phyloP scores from a whole-genome alignment of 2,888 invertebrate species.

The Mycogona germanica region DNA sequence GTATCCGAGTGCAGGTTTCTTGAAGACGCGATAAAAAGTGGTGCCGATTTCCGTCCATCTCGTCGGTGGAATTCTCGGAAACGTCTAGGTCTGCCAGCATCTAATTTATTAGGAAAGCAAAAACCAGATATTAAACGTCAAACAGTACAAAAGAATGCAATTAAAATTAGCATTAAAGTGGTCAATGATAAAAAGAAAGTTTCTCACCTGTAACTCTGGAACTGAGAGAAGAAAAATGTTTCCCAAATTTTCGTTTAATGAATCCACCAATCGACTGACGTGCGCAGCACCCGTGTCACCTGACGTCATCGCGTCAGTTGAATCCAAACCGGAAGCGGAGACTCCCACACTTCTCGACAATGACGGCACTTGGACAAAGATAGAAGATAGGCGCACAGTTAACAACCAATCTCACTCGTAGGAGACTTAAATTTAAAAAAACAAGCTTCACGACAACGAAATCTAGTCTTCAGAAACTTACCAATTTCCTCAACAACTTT shows the following conservation, averaged over 20 bases:
- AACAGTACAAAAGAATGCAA: background rate
- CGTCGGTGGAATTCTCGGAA: background rate
- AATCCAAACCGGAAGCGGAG: too few relatives aligned
- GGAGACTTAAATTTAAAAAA: too few relatives aligned
- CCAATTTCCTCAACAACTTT: too few relatives aligned
- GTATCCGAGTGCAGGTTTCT: constrained; percentile 6
- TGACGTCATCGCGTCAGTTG: too few relatives aligned
- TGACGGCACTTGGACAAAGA: too few relatives aligned
- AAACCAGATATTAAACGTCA: background rate
- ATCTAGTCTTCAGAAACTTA: too few relatives aligned
- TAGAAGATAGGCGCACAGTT: too few relatives aligned
- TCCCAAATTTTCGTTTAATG: constrained; percentile 1
- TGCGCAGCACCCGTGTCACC: background rate
- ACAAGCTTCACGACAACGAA: too few relatives aligned
- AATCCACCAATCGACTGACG: background rate
- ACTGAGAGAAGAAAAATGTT: constrained; percentile 5
- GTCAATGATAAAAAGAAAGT: background rate
- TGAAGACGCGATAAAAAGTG: constrained; percentile 2
- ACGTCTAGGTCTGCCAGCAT: constrained; percentile 6
- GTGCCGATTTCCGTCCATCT: background rate
- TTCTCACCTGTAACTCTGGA: constrained; percentile 2
- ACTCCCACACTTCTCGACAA: too few relatives aligned
- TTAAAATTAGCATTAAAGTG: too few relatives aligned
- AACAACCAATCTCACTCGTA: too few relatives aligned
- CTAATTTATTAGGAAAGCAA: too few relatives aligned